Percentiles rank a stretch among this genome's conserved stretches.
phyloP scores from a whole-genome alignment of 2,888 invertebrate species.

The Rhingia campestris region DNA sequence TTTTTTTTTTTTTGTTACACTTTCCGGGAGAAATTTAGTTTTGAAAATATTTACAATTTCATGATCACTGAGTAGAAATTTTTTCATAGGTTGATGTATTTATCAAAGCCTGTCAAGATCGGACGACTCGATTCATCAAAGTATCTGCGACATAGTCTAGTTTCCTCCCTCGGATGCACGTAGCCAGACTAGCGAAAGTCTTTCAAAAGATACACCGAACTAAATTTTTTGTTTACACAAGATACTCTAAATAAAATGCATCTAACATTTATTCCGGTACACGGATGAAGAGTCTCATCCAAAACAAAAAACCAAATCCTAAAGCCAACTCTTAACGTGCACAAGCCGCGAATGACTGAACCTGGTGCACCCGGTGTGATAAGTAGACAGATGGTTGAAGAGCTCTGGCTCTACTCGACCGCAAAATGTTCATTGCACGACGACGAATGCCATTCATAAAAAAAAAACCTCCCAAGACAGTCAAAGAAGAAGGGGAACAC shows the following conservation, averaged over 20 bases:
- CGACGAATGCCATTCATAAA: constrained; percentile 51
- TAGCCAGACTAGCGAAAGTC: constrained; percentile 41
- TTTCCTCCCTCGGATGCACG: not conserved
- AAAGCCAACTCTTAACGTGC: constrained; percentile 51
- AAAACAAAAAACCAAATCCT: constrained; percentile 17
- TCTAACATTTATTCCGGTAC: constrained; percentile 13
- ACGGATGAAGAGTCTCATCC: not conserved
- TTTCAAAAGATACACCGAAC: constrained; percentile 3
- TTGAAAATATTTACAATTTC: constrained; percentile 40
- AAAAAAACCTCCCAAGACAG: constrained; percentile 7
- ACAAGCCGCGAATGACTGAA: constrained; percentile 67
- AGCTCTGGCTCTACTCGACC: constrained; percentile 52
- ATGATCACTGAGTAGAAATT: constrained; percentile 31
- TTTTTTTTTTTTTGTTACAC: not conserved
- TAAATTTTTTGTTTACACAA: constrained; percentile 19
- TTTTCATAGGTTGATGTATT: constrained; percentile 22
- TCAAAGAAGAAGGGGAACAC: constrained; percentile 9
- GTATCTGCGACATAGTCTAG: constrained; percentile 29
- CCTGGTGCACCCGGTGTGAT: constrained; percentile 52
- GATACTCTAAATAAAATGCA: constrained; percentile 16
- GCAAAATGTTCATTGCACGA: constrained; percentile 49
- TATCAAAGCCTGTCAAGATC: constrained; percentile 32
- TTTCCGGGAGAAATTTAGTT: constrained; percentile 37
- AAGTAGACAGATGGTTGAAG: constrained; percentile 58
- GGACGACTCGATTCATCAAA: constrained; percentile 6